phyloP scores from a whole-genome alignment of 2,888 invertebrate species.

The Parasteatoda lunata region DNA sequence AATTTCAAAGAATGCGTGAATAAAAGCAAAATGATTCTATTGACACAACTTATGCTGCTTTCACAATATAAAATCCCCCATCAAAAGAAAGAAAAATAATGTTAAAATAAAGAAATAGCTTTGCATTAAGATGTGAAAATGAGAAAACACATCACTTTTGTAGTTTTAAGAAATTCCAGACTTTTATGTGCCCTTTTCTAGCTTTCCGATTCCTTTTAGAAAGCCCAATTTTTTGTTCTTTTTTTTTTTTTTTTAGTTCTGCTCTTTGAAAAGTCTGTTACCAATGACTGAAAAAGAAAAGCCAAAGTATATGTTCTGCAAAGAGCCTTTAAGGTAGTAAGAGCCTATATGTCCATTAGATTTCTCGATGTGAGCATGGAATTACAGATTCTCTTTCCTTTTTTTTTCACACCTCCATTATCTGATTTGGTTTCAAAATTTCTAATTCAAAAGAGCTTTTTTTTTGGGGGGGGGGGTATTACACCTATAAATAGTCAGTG shows the following conservation, averaged over 20 bases:
- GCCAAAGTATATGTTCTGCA: neutral
- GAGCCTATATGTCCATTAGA: neutral
- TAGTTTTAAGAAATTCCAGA: neutral
- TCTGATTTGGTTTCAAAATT: slow-evolving; percentile 33
- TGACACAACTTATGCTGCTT: too few relatives aligned
- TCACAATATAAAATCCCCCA: too few relatives aligned
- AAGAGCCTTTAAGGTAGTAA: neutral
- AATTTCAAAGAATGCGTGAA: too few relatives aligned
- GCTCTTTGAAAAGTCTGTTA: neutral
- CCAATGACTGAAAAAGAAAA: neutral
- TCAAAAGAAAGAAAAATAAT: too few relatives aligned
- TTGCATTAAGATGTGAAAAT: neutral
- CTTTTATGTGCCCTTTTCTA: neutral
- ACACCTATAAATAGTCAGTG: neutral
- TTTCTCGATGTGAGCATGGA: neutral
- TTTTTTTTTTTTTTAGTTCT: neutral
- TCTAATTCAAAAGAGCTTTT: too few relatives aligned
- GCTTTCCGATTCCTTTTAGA: slow-evolving; percentile 1
- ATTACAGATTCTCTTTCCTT: neutral
- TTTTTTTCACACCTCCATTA: slow-evolving; percentile 34
- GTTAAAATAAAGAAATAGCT: neutral
- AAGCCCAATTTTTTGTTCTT: neutral
- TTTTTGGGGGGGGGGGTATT: too few relatives aligned
- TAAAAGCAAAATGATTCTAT: too few relatives aligned
- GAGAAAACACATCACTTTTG: neutral